A percentile compares a stretch with the other conserved stretches of the same genome.
These are phyloP conservation scores for Eristalinus aeneus DNA, from an alignment of 2,888 invertebrate genomes.

Conservation along the genomic window DNA sequence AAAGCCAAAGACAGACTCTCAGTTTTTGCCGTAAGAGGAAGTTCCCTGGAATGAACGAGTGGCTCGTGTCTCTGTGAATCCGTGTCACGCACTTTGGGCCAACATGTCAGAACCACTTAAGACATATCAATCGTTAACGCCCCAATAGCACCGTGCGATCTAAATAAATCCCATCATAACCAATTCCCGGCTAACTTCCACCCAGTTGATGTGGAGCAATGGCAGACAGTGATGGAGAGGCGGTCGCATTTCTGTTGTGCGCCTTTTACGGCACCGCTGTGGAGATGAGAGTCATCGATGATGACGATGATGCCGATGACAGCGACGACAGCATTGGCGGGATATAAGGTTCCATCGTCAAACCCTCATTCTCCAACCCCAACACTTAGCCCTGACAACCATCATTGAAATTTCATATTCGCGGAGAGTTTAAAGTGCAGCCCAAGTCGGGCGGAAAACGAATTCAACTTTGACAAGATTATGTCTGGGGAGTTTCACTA, in stretches of 20 bases:
- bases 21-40: neutral
- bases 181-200: constrained; percentile 42
- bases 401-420: constrained; percentile 39
- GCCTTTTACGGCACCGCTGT: constrained; percentile 17
- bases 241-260: neutral
- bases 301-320: constrained; percentile 15
- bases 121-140: constrained; percentile 60
- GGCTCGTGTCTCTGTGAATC: constrained; percentile 37
- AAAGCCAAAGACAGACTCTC: neutral
- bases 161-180: constrained; percentile 65
- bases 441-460: constrained; percentile 30
- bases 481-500: constrained; percentile 28
- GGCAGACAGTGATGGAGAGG: too few relatives aligned
- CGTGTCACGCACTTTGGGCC: constrained; percentile 50
- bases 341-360: constrained; percentile 1
- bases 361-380: neutral
- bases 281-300: constrained; percentile 32
- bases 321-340: constrained; percentile 9
- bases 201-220: neutral
- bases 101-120: constrained; percentile 64
- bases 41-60: neutral
- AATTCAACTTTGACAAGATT: constrained; percentile 68
- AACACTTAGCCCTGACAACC: neutral
- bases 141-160: constrained; percentile 63
- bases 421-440: constrained; percentile 62